These are phyloP conservation scores for Valencia hispanica DNA, from an alignment of 2,797 vertebrate genomes.

Conservation along the genomic window DNA sequence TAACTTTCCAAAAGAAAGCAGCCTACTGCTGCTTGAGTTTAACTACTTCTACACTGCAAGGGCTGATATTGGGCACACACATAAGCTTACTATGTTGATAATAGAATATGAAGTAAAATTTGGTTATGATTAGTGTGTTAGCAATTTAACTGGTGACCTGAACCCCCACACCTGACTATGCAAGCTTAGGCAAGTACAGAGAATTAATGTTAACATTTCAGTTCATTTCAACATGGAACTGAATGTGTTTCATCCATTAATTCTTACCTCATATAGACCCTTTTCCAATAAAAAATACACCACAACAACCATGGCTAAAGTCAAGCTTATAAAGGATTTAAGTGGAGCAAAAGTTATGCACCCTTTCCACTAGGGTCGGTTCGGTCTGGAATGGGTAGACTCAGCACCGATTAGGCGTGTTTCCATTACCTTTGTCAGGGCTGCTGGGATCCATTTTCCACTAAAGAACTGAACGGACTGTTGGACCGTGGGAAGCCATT, in stretches of 20 bases:
- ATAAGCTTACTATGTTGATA: not conserved
- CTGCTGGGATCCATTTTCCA: too few relatives aligned
- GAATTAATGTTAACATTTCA: not conserved
- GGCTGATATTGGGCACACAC: not conserved
- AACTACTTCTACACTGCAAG: constrained; percentile 1
- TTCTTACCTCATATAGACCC: not conserved
- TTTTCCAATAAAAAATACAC: not conserved
- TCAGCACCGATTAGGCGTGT: too few relatives aligned
- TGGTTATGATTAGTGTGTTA: not conserved
- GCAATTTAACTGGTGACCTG: not conserved
- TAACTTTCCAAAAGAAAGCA: constrained; percentile 40
- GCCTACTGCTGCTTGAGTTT: constrained; percentile 9
- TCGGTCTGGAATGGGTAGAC: too few relatives aligned
- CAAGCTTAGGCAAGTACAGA: not conserved
- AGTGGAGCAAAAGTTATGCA: not conserved
- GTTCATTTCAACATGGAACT: not conserved
- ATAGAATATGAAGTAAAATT: not conserved
- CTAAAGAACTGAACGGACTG: too few relatives aligned
- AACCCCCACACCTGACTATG: not conserved
- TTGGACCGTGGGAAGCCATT: too few relatives aligned
- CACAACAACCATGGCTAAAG: not conserved
- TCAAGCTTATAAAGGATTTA: not conserved
- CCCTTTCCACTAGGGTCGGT: too few relatives aligned
- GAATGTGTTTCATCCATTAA: too few relatives aligned
- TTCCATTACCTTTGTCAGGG: too few relatives aligned